A percentile compares a stretch with the other conserved stretches of the same genome.
Evolutionary conservation across 1,140 invertebrate species (phyloP).

Genomic region (Pseudomyrmex pallidus): DNA sequence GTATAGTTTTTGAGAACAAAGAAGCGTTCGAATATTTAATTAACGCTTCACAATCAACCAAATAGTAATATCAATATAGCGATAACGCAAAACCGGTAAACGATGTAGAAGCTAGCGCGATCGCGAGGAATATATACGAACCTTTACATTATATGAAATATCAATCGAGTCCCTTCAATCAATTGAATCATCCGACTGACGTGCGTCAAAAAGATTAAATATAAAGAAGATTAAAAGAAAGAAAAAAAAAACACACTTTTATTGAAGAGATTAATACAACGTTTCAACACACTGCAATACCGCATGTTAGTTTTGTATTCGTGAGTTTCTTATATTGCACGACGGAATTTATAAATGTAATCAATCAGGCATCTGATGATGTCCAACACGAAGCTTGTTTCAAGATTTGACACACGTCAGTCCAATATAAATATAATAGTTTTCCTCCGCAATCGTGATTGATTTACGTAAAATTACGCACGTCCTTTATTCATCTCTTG

Average conservation of each 20-base stretch:
- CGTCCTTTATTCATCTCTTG: constrained; percentile 17
- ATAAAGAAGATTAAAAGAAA: background rate
- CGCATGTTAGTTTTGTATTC: no score
- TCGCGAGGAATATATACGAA: constrained; percentile 24
- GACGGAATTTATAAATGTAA: background rate
- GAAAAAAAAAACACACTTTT: background rate
- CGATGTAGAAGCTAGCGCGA: constrained; percentile 38
- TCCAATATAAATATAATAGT: constrained; percentile 14
- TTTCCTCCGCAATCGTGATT: constrained; percentile 11
- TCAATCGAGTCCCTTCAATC: constrained; percentile 3
- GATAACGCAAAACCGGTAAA: constrained; percentile 20
- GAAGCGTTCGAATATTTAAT: constrained; percentile 36
- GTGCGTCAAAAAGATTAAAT: background rate
- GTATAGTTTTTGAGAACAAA: constrained; percentile 61
- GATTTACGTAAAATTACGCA: constrained; percentile 38
- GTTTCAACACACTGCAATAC: constrained; percentile 22
- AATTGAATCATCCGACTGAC: background rate
- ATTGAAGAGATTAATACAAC: no score
- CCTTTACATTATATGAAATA: background rate
- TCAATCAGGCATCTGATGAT: background rate
- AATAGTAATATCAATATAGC: constrained; percentile 13
- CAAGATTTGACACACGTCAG: constrained; percentile 23
- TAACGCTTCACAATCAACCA: background rate
- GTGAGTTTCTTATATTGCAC: no score
- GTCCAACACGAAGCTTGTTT: constrained; percentile 15